Conservation (phyloP, 2,113 vertebrate species). For the Rhineura floridana region DNA sequence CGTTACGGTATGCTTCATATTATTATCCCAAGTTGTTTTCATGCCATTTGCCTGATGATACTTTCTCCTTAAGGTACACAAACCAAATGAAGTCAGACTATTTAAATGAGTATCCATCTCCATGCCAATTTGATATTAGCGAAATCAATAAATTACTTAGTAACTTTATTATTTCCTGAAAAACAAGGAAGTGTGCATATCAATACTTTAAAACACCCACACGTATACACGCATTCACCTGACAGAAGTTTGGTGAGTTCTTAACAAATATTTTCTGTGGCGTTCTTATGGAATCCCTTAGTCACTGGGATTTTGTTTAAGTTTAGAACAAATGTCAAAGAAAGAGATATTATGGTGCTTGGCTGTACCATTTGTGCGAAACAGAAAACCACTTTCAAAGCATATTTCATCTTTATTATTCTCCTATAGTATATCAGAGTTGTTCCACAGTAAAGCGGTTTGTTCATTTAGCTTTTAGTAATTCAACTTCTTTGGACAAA, state of each 20-base stretch:
- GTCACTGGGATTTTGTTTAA: background rate
- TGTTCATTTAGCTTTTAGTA: constrained; percentile 1
- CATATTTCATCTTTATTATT: background rate
- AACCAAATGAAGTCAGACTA: rapidly evolving
- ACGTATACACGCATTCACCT: too few relatives aligned
- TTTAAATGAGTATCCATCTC: background rate
- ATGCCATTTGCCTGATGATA: background rate
- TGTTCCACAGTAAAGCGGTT: background rate
- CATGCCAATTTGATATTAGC: background rate
- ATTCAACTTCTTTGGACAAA: background rate
- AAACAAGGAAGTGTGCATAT: background rate
- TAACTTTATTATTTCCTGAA: background rate
- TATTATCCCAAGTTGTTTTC: background rate
- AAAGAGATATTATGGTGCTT: background rate
- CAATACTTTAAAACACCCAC: background rate
- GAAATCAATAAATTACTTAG: background rate
- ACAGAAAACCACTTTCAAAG: background rate
- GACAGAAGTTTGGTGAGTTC: background rate
- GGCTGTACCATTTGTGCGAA: background rate
- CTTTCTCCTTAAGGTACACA: background rate
- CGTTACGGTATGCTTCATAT: background rate
- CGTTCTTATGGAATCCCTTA: background rate
- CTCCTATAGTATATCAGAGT: background rate
- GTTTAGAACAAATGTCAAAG: background rate
- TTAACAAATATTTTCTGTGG: background rate